Base-by-base conservation (phyloP, 2,888 invertebrate species). In the Gisinianus flammeolus region DNA sequence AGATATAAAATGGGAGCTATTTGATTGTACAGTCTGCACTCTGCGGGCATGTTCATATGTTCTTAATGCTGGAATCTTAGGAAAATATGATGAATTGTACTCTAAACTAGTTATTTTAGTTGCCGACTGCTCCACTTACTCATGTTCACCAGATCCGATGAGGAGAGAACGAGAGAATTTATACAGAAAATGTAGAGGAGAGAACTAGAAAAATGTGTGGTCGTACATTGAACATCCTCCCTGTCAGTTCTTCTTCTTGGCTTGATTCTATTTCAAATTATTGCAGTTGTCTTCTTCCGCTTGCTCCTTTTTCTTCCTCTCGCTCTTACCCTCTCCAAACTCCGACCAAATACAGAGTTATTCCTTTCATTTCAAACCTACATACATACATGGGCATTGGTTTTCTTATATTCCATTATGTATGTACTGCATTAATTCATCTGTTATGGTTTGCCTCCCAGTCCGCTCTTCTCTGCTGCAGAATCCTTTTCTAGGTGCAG, bases 181-280 rank as follows among this genome's bases (percentile, higher is more conserved):
- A 19, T n/a, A 54, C 19, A 54, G n/a, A 54, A 54, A 3, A 16
- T 10, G 44, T 6, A 44, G 44, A 10, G 19, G 54, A n/a, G 54
- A n/a, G 54, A 54, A 54, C 19, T 16, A 3, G 4, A 4, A 12
- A 16, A n/a, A 54, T 12, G n/a, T 54, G 54, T 16, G 54, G 16
- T n/a, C 6, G 16, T n/a, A 54, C 54, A n/a, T 54, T 16, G 54
- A 44, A 54, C 35, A 44, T 35, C 69, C 69, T 56, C 56, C 71
- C n/a, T 54, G 35, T 75, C 75, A 44, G 64, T n/a, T 62, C n/a
- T 75, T 44, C 28, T 2, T 12, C 56, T 54, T 76, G 28, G 52
- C 68, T 56, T 52, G 68, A 76, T 76, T 76, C 68, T 30, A 68
- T 66, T 76, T 52, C 68, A 76, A 66, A 68, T 76, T 68, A 75